phyloP scores from a whole-genome alignment of 2,113 vertebrate genomes.

The Grus americana region DNA sequence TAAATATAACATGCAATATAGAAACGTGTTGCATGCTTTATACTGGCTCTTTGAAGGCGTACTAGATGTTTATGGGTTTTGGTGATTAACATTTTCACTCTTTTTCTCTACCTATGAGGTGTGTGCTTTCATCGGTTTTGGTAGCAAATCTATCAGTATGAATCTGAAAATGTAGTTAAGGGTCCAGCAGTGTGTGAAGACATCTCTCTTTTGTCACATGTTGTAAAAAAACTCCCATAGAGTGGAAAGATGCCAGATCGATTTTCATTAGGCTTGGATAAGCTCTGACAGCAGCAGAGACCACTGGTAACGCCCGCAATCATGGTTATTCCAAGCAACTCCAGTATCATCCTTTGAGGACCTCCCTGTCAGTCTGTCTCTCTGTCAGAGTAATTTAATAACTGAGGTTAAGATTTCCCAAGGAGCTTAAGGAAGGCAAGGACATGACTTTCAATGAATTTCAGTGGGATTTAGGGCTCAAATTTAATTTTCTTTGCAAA shows the following conservation, averaged over 20 bases:
- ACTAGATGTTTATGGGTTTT: not conserved
- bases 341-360: not conserved
- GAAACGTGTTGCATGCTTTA: not conserved
- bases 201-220: not conserved
- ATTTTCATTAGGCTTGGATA: conserved; percentile 9
- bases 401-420: not conserved
- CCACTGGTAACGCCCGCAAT: not conserved
- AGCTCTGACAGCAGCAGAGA: conserved; percentile 1
- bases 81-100: not conserved
- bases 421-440: not conserved
- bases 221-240: not conserved
- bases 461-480: not conserved
- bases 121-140: not conserved
- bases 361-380: not conserved
- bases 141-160: not conserved
- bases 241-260: not conserved
- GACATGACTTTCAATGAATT: not conserved
- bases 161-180: not conserved
- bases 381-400: not conserved
- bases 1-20: not conserved
- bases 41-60: not conserved
- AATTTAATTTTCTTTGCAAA: not conserved
- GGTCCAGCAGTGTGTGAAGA: not conserved
- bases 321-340: not conserved
- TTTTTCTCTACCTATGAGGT: not conserved